Base-by-base conservation (phyloP, 2,113 vertebrate species). In the Melanocharis versteri region DNA sequence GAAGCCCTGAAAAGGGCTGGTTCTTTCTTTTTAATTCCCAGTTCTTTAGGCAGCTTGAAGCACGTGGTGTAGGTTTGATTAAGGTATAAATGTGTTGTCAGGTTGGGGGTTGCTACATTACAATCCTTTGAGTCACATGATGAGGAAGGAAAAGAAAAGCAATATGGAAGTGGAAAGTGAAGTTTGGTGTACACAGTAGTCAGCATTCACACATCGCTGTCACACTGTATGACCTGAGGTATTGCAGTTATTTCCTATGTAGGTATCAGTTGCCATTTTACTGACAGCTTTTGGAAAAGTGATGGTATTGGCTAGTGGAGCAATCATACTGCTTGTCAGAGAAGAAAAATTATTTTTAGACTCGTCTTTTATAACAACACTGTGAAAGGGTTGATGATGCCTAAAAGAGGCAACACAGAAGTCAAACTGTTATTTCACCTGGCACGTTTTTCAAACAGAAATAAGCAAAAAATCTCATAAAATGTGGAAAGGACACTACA, bases 251-350 rank as follows among this genome's bases (percentile, higher is more conserved):
- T 93, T 87, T 96, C 73, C 61, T 50, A 1, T 47, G 42, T 69
- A 90, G 73, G 82, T 94, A 89, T 89, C 72, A 62, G 87, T 62
- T 95, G 73, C 73, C 42, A 21, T 91, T 95, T 87, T 65, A 69
- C 58, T 84, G 88, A 78, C 83, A 91, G 51, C 50, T 87, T 77
- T 86, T 78, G 47, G 45, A 79, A 61, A 30, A 83, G 44, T 71
- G 83, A 33, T 87, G 76, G 51, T 82, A 65, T 91, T 87, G 89
- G 77, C 77, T 95, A 94, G 91, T 44, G 78, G 84, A 89, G 78
- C 81, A 92, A 40, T 89, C 24, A 6, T 57, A 23, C 72, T 57
- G 30, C 65, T 95, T 94, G 62, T 92, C 66, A 72, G 42, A 76
- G 66, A 72, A 50, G 26, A 80, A 89, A 79, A 54, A 4, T 21